A percentile compares a stretch with the other conserved stretches of the same genome.
Conservation (phyloP, 2,113 vertebrate genomes). For the Oreochromis niloticus region DNA sequence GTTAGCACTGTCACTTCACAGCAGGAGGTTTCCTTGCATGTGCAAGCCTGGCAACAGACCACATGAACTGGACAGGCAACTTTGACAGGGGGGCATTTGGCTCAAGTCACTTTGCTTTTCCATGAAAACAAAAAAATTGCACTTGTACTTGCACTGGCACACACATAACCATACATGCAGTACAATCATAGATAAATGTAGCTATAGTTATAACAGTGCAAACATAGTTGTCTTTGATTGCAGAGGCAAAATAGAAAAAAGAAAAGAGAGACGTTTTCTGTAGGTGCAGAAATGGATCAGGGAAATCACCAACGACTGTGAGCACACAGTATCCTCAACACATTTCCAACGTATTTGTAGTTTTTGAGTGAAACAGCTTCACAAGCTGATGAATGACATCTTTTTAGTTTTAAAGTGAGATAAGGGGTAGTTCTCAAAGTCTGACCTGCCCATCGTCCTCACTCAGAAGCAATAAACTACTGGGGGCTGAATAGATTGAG, state of each 20-base stretch:
- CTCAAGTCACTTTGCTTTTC: not conserved
- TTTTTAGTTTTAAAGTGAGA: not conserved
- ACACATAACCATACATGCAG: not conserved
- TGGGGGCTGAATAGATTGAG: not conserved
- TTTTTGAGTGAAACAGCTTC: not conserved
- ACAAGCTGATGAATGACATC: not conserved
- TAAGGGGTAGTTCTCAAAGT: not conserved
- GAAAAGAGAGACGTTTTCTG: not conserved
- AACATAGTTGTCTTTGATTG: not conserved
- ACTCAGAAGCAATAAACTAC: not conserved
- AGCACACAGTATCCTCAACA: not conserved
- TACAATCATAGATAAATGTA: not conserved
- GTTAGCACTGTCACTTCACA: not conserved
- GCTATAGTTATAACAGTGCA: not conserved
- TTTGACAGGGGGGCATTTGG: not conserved
- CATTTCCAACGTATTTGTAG: not conserved
- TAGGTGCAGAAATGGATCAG: not conserved
- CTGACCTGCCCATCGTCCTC: not conserved
- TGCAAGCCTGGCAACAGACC: not conserved
- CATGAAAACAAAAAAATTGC: not conserved
- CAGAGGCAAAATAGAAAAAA: not conserved
- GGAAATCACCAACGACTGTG: not conserved
- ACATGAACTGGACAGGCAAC: not conserved
- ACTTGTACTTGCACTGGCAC: not conserved
- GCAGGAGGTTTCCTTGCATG: not conserved